A percentile compares a stretch with the other conserved stretches of the same genome.
Evolutionary conservation across 2,113 vertebrate genomes (phyloP).

Genomic region (Peromyscus californicus): DNA sequence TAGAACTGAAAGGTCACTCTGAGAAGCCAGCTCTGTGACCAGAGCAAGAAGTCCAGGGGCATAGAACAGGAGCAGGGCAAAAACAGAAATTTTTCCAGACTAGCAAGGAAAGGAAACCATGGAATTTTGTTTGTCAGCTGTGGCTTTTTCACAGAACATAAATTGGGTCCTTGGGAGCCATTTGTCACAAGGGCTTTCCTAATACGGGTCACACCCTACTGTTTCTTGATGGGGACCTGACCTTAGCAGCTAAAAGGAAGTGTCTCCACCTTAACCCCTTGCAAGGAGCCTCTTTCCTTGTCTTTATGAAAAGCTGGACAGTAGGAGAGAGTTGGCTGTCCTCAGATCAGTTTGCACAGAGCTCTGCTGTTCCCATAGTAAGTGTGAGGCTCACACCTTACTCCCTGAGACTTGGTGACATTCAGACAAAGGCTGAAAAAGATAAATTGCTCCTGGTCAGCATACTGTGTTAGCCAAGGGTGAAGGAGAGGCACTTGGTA

Average conservation of each 20-base stretch:
- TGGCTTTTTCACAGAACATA: constrained; percentile 45
- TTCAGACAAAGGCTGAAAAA: constrained; percentile 28
- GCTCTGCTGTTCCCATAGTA: neutral
- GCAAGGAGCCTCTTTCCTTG: neutral
- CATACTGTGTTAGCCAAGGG: neutral
- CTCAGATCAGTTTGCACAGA: neutral
- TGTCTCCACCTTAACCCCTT: neutral
- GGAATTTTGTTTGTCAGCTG: neutral
- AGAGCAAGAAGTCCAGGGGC: neutral
- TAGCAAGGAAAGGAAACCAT: constrained; percentile 9
- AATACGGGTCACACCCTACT: neutral
- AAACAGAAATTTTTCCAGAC: constrained; percentile 16
- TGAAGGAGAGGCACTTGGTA: neutral
- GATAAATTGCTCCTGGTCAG: neutral
- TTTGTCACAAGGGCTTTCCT: neutral
- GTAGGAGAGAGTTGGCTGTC: neutral
- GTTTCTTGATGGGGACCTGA: neutral
- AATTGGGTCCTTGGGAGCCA: neutral
- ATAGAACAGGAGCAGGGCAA: constrained; percentile 28
- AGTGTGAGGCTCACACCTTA: neutral
- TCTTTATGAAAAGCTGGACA: constrained; percentile 8
- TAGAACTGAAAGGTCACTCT: neutral
- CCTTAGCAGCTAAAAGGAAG: neutral
- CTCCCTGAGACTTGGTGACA: neutral
- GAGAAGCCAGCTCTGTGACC: neutral